These are phyloP conservation scores for Eulemur mongoz DNA, from an alignment of 2,797 vertebrate species.

Conservation along the genomic window DNA sequence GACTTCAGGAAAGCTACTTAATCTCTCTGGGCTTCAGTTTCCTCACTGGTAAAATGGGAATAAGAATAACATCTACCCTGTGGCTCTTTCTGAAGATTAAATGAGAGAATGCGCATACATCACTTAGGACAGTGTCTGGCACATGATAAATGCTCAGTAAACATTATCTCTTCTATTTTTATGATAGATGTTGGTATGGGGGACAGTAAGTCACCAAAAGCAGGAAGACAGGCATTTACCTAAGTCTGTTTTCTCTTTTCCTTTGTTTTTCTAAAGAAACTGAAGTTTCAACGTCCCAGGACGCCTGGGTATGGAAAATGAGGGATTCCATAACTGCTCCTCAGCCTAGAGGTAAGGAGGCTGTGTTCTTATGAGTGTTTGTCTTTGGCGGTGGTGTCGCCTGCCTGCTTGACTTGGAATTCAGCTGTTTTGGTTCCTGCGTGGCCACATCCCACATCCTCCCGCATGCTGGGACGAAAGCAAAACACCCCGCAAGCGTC, in stretches of 20 bases:
- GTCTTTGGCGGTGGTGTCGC: background rate
- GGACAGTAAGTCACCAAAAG: background rate
- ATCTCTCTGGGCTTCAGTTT: background rate
- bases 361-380: background rate
- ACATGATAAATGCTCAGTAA: background rate
- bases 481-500: background rate
- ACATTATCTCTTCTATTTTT: background rate
- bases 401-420: background rate
- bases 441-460: background rate
- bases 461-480: background rate
- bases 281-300: background rate
- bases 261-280: background rate
- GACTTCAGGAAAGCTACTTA: background rate
- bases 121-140: background rate
- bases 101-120: background rate
- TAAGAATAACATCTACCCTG: background rate
- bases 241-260: background rate
- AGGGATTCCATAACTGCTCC: background rate
- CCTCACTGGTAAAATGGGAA: background rate
- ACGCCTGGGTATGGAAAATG: rapidly evolving
- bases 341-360: background rate
- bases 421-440: background rate
- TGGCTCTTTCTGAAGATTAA: background rate
- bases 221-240: background rate
- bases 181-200: background rate